A percentile compares a stretch with the other conserved stretches of the same genome.
These are phyloP conservation scores for Nesoenas mayeri DNA, from an alignment of 2,113 vertebrate species.

Conservation along the genomic window DNA sequence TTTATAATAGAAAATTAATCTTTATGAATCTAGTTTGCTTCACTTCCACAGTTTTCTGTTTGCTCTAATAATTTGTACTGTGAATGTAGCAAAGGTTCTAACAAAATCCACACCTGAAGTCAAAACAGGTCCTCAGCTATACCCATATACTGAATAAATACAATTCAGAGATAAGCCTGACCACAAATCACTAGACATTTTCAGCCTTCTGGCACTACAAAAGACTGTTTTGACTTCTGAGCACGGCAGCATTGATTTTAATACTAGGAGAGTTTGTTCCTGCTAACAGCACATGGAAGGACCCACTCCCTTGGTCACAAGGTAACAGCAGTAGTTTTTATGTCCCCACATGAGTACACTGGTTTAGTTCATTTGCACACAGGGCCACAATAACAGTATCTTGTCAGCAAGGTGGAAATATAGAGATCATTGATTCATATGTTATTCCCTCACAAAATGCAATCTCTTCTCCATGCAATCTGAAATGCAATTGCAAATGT, in stretches of 20 bases:
- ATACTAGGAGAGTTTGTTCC: neutral
- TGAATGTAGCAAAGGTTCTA: neutral
- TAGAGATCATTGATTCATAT: neutral
- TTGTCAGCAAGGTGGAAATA: neutral
- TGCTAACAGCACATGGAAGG: neutral
- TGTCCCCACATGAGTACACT: neutral
- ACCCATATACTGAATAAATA: constrained; percentile 11
- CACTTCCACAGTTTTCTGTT: neutral
- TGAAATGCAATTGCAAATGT: neutral
- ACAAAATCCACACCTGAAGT: neutral
- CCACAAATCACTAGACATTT: neutral
- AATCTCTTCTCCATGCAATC: neutral
- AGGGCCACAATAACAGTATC: neutral
- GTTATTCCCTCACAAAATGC: neutral
- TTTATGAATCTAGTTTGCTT: neutral
- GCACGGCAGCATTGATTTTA: neutral
- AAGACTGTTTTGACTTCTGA: neutral
- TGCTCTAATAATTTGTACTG: neutral
- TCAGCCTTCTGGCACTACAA: neutral
- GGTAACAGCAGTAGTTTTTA: neutral
- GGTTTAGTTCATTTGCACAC: neutral
- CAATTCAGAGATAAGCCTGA: neutral
- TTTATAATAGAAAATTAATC: neutral
- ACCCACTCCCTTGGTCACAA: neutral
- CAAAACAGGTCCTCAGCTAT: neutral